phyloP scores from a whole-genome alignment of 2,113 vertebrate species.

The Grallaria varia region DNA sequence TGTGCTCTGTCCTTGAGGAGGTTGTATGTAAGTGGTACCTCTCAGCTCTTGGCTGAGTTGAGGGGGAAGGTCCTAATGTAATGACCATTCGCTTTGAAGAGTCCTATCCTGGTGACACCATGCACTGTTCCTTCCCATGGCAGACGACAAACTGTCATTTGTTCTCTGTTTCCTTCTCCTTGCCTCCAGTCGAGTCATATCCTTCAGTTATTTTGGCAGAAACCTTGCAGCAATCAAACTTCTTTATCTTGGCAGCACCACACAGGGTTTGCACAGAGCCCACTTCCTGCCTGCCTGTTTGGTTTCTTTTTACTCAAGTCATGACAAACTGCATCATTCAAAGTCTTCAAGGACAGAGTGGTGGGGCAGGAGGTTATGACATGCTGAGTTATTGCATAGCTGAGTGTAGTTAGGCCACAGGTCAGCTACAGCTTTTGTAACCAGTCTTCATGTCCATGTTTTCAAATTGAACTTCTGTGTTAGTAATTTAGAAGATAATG shows the following conservation, averaged over 20 bases:
- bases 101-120: not conserved
- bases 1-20: not conserved
- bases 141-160: not conserved
- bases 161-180: not conserved
- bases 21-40: too few species aligned
- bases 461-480: not conserved
- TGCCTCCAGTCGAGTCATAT: fast-evolving
- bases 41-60: not conserved
- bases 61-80: not conserved
- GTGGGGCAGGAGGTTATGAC: not conserved
- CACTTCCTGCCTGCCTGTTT: not conserved
- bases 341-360: not conserved
- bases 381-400: not conserved
- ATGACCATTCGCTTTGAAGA: not conserved
- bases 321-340: not conserved
- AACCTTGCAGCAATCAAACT: not conserved
- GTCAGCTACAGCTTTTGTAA: not conserved
- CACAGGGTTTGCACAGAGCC: not conserved
- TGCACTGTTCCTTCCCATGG: not conserved
- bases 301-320: not conserved
- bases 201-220: not conserved
- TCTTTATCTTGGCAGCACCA: not conserved
- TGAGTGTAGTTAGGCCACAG: not conserved
- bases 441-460: not conserved
- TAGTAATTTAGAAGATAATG: not conserved